Evolutionary conservation across 2,113 vertebrate genomes (phyloP), one percentile per base, ranked within the genome.

Genomic region (Spheniscus mendiculus): DNA sequence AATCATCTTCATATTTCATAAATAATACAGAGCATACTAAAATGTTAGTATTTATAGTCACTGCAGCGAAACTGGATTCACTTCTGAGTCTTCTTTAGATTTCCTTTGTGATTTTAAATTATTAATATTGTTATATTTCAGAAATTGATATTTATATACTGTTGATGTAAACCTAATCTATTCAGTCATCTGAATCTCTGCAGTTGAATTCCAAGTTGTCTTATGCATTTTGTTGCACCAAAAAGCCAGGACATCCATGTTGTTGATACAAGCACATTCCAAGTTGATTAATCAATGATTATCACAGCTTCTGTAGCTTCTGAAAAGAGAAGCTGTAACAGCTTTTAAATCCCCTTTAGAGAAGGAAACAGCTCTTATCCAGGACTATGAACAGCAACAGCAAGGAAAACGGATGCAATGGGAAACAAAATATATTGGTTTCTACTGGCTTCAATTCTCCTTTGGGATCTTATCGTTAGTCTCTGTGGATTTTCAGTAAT

Each of bases 81-180:
- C 30, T 90, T 72, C 6, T 49, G 62, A 70, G 67, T 67, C 23
- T 49, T 89, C 78, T 80, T 83, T 72, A 15, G 77, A 50, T 65
- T 81, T 94, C 50, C 81, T 69, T 70, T 81, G n/a, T 92, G 56
- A 52, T 81, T 87, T 92, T 90, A 50, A 95, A 94, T 94, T 83
- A 93, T 90, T 97, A 88, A 86, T 83, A 23, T 29, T 84, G 42
- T 85, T 84, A 27, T 89, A 66, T 77, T 96, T 82, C 29, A 93
- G 69, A 93, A 92, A 65, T 23, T 26, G 40, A 18, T 92, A 74
- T 93, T 81, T 93, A 67, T 87, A 58, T 90, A 56, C 42, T 42
- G 23, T 62, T 87, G 76, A 63, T 83, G 19, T 82, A 92, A 93
- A 87, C 38, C 32, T 12, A 91, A 74, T 94, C 58, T 89, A 6